Evolutionary conservation across 2,797 vertebrate species (phyloP), one percentile per base, ranked within the genome.

Genomic region (Gadopsis marmoratus): DNA sequence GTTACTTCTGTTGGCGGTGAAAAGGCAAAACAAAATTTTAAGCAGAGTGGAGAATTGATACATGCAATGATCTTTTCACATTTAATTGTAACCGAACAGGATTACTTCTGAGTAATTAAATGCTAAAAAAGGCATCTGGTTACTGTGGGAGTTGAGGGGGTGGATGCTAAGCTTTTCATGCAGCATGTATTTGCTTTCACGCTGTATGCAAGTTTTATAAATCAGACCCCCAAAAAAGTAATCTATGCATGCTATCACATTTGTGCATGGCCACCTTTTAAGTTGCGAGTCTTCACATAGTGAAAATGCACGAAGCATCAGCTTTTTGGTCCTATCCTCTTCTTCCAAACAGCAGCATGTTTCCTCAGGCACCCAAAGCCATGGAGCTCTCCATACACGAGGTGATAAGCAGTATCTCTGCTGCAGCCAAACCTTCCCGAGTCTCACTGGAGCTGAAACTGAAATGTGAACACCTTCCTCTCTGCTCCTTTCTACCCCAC

Each of bases 401-500:
- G 67, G 78, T 83, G 89, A 91, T 91, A 84, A 91, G 81, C 82
- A 83, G 65, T 82, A 88, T 91, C 88, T 93, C 84, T 73, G 85
- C 79, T 82, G 37, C 70, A 89, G 79, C 90, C 81, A 91, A 90
- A 82, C 82, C 77, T 71, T 78, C 63, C 63, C 70, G 45, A 79
- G 82, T 73, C 83, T 89, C 82, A 62, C 64, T 84, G 82, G 69
- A 87, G 72, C 62, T 69, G 73, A 78, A 88, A 87, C 82, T 72
- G 79, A 76, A 92, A 71, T 67, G 62, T 79, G 50, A 82, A 82
- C 72, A 73, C 67, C 74, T 85, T 78, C 45, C 67, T 66, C 68
- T 70, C 16, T 31, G 66, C 39, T 60, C 33, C 65, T 67, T 58
- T 47, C 56, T 48, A 71, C 70, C 66, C 72, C 60, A 62, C 76